Conservation (phyloP, 2,797 vertebrate genomes). For the Leucoraja ocellata region DNA sequence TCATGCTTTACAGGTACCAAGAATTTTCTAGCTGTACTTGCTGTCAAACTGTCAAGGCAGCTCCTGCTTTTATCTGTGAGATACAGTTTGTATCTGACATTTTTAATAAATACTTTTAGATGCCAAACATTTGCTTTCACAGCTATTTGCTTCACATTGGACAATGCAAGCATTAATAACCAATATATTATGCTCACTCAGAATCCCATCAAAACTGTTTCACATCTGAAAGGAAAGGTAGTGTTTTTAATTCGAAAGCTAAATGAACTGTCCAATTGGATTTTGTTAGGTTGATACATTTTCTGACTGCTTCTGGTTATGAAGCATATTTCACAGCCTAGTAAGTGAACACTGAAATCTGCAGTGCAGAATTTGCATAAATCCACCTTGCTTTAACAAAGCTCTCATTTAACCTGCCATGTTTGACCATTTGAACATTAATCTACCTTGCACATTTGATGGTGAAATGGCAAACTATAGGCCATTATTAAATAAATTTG, state of each 20-base stretch:
- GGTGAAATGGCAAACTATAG: conserved; percentile 21
- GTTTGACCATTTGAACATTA: conserved; percentile 43
- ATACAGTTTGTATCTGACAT: conserved; percentile 76
- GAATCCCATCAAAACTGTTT: conserved; percentile 38
- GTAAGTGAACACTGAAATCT: conserved; percentile 72
- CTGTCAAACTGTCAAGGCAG: conserved; percentile 84
- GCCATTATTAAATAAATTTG: conserved; percentile 37
- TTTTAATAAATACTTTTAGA: conserved; percentile 83
- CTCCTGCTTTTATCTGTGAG: conserved; percentile 82
- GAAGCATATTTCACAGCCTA: conserved; percentile 87
- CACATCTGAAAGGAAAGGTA: conserved; percentile 59
- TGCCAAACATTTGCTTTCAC: conserved; percentile 72
- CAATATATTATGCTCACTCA: conserved; percentile 74
- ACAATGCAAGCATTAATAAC: conserved; percentile 67
- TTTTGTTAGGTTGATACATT: conserved; percentile 70
- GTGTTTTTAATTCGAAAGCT: conserved; percentile 69
- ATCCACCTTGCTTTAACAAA: conserved; percentile 67
- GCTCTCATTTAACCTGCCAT: conserved; percentile 65
- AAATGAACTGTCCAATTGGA: conserved; percentile 87
- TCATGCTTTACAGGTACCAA: conserved; percentile 58
- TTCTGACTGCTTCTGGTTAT: conserved; percentile 88
- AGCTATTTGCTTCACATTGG: conserved; percentile 50
- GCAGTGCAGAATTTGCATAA: conserved; percentile 73
- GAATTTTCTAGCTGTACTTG: conserved; percentile 69
- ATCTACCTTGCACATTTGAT: conserved; percentile 52